Evolutionary conservation across 2,888 invertebrate species (phyloP).

Genomic region (Pristionchus exspectatus): DNA sequence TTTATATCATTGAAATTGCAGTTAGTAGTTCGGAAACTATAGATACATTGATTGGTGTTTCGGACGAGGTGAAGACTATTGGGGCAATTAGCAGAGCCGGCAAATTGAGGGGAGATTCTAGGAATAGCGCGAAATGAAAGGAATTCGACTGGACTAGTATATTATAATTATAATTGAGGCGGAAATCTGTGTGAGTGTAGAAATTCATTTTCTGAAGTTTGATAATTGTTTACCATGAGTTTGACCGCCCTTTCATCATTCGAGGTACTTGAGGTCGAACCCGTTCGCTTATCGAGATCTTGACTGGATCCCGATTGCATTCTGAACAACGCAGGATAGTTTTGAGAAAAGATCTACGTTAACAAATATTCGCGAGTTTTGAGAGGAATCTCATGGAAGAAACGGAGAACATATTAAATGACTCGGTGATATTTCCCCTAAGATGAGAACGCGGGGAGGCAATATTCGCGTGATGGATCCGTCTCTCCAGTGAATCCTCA

Average conservation of each 20-base stretch:
- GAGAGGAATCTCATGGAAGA: background rate
- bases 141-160: background rate
- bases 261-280: background rate
- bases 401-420: background rate
- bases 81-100: background rate
- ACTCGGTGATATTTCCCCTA: background rate
- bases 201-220: no score
- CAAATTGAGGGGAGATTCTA: background rate
- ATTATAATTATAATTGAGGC: background rate
- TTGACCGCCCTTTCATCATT: background rate
- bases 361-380: background rate
- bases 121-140: background rate
- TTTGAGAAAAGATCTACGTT: no score
- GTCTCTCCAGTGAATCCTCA: background rate
- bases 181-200: no score
- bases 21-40: background rate
- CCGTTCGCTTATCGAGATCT: background rate
- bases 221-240: background rate
- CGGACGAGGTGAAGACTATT: background rate
- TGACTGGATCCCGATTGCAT: slow-evolving; percentile 18
- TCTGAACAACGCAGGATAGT: background rate
- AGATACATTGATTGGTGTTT: background rate
- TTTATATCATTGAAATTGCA: no score
- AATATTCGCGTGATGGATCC: background rate
- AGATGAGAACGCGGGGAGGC: slow-evolving; percentile 5